Evolutionary conservation across 2,888 invertebrate genomes (phyloP), one percentile per base, ranked within the genome.

Genomic region (Drosophila kuntzei): DNA sequence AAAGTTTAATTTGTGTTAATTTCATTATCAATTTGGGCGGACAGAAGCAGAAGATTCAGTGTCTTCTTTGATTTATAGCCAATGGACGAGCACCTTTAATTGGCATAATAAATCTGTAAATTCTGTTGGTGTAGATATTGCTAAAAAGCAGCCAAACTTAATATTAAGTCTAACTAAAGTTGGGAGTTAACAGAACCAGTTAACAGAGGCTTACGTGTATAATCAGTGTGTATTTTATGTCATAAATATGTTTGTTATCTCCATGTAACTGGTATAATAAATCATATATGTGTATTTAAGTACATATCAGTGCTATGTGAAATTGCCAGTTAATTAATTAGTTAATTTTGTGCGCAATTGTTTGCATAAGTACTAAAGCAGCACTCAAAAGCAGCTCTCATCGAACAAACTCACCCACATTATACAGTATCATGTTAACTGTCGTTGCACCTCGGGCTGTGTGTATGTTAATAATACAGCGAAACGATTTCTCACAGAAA

Each of bases 401-500:
- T 1, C 27, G 27, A 12, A 14, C 18, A 43, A 22, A 29, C 25
- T 7, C 16, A 39, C 46, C 18, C 18, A 25, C 22, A 25, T 18
- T 20, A 2, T 25, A n/a, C 27, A 32, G 51, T 50, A 25, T 49
- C 39, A 18, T 54, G 55, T 57, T 46, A 67, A 44, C 20, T n/a
- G 27, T 18, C 12, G 14, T 25, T 18, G 43, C 2, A 32, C 43
- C 43, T 27, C 34, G 16, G 49, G 32, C n/a, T 34, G 11, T 18
- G 34, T 12, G 41, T 7, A 20, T 39, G 67, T 65, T 73, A 61
- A 60, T 73, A 55, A 57, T 65, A 59, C 69, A 66, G 43, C 55
- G 61, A 9, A 71, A 54, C 66, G 76, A 66, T 76, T 76, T 85
- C 69, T 63, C 65, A 58, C 66, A 59, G 67, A 64, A 55, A 55